Evolutionary conservation across 2,113 vertebrate genomes (phyloP).

Genomic region (Myotis lucifugus): DNA sequence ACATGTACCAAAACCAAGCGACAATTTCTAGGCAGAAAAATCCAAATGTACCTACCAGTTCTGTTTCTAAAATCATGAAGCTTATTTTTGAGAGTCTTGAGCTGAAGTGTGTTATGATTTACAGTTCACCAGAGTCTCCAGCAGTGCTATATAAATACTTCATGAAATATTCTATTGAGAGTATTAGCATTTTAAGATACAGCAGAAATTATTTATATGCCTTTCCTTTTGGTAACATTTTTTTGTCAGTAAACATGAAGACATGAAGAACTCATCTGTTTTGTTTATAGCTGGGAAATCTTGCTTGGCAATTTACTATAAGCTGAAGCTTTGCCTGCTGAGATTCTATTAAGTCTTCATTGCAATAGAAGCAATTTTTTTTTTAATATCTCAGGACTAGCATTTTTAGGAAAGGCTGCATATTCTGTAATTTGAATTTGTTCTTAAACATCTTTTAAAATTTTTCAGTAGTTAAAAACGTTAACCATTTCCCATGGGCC

Average conservation of each 20-base stretch:
- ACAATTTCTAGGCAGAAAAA: not conserved
- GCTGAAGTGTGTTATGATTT: not conserved
- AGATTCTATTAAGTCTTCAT: not conserved
- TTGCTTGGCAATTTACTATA: slow-evolving; percentile 7
- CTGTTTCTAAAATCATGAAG: not conserved
- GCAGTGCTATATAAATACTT: not conserved
- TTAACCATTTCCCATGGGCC: not conserved
- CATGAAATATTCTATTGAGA: slow-evolving; percentile 29
- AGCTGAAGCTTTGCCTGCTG: not conserved
- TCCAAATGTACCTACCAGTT: not conserved
- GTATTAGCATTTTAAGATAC: slow-evolving; percentile 16
- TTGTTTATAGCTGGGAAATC: slow-evolving; percentile 36
- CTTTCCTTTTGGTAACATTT: not conserved
- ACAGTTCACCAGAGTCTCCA: not conserved
- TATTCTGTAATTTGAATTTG: slow-evolving; percentile 34
- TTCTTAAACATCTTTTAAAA: not conserved
- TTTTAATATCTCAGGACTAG: not conserved
- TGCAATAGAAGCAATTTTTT: not conserved
- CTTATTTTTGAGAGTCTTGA: slow-evolving; percentile 18
- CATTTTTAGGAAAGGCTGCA: not conserved
- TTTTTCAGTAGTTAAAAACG: not conserved
- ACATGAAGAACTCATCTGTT: not conserved
- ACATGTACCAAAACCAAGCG: not conserved
- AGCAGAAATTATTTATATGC: slow-evolving; percentile 2
- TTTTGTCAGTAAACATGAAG: slow-evolving; percentile 35